Base-by-base conservation (phyloP, 1,140 invertebrate species). In the Metopolophium dirhodum region DNA sequence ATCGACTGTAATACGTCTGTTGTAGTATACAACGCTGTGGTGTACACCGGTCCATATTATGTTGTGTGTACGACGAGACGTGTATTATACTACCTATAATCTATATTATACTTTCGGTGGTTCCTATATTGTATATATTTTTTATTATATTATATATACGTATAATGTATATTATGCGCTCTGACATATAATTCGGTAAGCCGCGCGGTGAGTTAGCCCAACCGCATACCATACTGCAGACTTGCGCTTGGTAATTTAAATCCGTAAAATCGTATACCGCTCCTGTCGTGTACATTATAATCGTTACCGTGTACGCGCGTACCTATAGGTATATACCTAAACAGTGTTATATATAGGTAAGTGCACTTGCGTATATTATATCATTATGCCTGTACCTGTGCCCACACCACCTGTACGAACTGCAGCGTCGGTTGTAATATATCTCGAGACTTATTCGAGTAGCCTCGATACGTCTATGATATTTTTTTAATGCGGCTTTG, bases 101-200 rank as follows among this genome's bases (percentile, higher is more conserved):
- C 20, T 82, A 82, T 37, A 23, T 7, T 83, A 83, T 41, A 83
- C 22, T 83, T 83, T 83, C 9, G 22, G 37, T 0, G 37, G 82
- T 83, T 83, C 18, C 82, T 41, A 83, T 83, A 77, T 77, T n/a
- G 18, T 26, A 85, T 85, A 85, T 85, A 22, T 18, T 22, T 54
- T 22, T 54, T 83, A 83, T 83, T 83, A 85, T 30, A 85, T 54
- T 54, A 54, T 54, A 85, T 41, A 41, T 45, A 85, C 37, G 37
- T 61, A 83, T 37, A 30, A 68, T 30, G 9, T 4, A 23, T 85
- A 85, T 6, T 54, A 86, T 30, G 26, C 23, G 23, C 9, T 45
- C 37, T 47, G 41, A 47, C 83, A 86, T 86, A 86, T 86, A 86
- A 86, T 86, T 85, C 41, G 11, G 37, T 45, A 86, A 45, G 83